Percentiles rank a stretch among this genome's conserved stretches.
phyloP scores from a whole-genome alignment of 2,113 vertebrate genomes.

The Corythaeola cristata region DNA sequence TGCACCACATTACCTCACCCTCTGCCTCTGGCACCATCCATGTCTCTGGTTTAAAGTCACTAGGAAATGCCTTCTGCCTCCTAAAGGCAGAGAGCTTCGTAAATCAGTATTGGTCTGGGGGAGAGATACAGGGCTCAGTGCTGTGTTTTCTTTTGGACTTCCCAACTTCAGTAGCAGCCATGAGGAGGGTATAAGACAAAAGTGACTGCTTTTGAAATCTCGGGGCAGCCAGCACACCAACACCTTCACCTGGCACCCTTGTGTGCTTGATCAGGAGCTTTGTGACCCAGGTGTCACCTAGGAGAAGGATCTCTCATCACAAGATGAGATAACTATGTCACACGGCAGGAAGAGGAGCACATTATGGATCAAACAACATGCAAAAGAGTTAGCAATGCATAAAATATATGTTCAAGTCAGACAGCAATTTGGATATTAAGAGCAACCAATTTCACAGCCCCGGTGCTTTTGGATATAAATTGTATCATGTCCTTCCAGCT shows the following conservation, averaged over 20 bases:
- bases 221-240: background rate
- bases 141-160: background rate
- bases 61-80: background rate
- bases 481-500: background rate
- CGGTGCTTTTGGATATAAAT: background rate
- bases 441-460: background rate
- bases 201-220: background rate
- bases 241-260: background rate
- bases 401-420: background rate
- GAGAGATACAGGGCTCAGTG: background rate
- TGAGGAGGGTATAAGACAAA: background rate
- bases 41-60: background rate
- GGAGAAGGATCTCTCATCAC: background rate
- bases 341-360: background rate
- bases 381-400: background rate
- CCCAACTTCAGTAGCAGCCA: background rate
- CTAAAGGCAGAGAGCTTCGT: background rate
- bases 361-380: background rate
- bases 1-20: background rate
- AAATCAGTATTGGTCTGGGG: background rate
- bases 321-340: background rate
- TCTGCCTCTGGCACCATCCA: background rate
- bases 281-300: background rate
- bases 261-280: fast-evolving
- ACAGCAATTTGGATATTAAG: background rate